These are phyloP conservation scores for Callipepla squamata DNA, from an alignment of 2,113 vertebrate genomes.

Conservation along the genomic window DNA sequence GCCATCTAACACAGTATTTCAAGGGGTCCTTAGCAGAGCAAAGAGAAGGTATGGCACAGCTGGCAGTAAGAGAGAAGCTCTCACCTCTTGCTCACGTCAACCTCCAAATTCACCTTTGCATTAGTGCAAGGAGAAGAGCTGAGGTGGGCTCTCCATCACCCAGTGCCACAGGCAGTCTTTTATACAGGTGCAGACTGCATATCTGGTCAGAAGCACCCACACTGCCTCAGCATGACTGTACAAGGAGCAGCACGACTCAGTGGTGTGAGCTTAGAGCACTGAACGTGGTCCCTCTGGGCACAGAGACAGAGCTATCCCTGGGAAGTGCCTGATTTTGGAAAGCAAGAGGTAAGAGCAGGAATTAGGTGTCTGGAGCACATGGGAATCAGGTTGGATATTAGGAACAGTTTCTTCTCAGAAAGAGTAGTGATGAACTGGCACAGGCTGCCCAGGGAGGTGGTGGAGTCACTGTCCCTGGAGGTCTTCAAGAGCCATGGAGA, in stretches of 20 bases:
- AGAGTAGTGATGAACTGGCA: no score
- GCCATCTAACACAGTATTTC: background rate
- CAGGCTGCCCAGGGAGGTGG: no score
- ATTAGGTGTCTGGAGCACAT: background rate
- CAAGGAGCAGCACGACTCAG: background rate
- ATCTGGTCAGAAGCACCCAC: background rate
- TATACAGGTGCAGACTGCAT: background rate
- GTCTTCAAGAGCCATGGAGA: no score
- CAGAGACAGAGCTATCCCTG: background rate
- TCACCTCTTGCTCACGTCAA: background rate
- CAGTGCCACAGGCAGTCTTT: fast-evolving
- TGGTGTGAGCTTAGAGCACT: background rate
- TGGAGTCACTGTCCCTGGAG: no score
- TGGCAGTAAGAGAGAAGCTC: background rate
- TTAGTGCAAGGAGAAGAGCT: background rate
- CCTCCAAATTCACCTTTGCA: background rate
- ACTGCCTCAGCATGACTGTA: background rate
- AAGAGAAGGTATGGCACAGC: fast-evolving
- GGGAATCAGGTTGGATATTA: background rate
- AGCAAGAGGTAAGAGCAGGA: background rate
- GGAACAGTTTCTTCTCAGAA: no score
- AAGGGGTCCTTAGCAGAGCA: background rate
- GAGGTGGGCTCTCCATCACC: background rate
- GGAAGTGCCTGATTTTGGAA: background rate
- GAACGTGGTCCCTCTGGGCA: background rate